Base-by-base conservation (phyloP, 2,797 vertebrate species). In the Tokudaia tokunoshimensis region DNA sequence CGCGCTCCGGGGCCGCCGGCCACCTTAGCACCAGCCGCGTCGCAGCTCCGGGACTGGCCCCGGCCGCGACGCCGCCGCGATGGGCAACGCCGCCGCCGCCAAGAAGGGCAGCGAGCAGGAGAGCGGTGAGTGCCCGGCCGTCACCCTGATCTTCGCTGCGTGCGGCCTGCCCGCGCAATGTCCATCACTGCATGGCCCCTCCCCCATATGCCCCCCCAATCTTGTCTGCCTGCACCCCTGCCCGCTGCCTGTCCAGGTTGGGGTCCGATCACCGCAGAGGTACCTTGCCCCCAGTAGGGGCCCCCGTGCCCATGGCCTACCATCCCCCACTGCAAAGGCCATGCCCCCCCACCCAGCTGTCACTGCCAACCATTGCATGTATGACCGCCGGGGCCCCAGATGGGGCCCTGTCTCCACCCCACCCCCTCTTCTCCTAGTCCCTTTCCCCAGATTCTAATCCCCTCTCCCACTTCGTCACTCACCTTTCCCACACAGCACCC, bases 31-130 rank as follows among this genome's bases (percentile, higher is more conserved):
- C 96, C 97, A 97, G 94, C 97, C 96, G 89, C 98, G 95, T 59
- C 97, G 96, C 91, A 97, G 96, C 93, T 95, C 95, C 90, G 93
- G 96, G 92, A 92, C 95, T 92, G 92, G 94, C 55, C 95, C 81
- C 84, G 88, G 94, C 94, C 94, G 91, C 95, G 86, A 74, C 94
- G 95, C 88, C 94, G 93, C 92, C 92, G 92, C 96, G 96, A 99
- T 99, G 99, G 99, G 99, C 99, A 99, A 99, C 99, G 99, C 99
- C 98, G 99, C 99, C 98, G 99, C 99, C 97, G 99, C 99, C 98
- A 99, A 99, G 98, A 99, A 99, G 98, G 99, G 99, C 98, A 99
- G 98, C 98, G 99, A 99, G 98, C 99, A 99, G 98, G 99, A 99
- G 98, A 99, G 99, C 95, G 99, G 96, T 97, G 96, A 97, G 97